phyloP scores from a whole-genome alignment of 2,113 vertebrate genomes.

The Leiothrix lutea region DNA sequence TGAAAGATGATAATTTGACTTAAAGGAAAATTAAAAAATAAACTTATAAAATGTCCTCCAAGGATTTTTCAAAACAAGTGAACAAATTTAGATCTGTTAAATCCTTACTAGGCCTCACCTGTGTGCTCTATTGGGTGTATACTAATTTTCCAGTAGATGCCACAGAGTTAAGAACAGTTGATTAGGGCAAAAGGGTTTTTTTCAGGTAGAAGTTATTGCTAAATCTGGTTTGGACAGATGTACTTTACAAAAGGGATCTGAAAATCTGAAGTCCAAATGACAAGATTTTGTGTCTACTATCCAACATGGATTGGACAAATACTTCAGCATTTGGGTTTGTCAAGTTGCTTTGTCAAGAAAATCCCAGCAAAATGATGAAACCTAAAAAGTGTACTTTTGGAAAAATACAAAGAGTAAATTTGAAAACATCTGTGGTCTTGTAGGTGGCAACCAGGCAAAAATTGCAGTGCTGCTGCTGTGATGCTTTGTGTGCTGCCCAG shows the following conservation, averaged over 20 bases:
- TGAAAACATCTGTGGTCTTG: accelerated
- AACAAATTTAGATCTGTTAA: neutral
- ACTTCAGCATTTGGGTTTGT: neutral
- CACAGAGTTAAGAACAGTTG: neutral
- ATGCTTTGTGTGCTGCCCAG: neutral
- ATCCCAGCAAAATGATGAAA: neutral
- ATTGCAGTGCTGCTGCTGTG: neutral
- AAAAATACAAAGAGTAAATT: neutral
- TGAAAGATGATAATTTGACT: neutral
- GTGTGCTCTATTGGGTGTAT: neutral
- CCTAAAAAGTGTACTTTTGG: neutral
- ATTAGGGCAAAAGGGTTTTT: neutral
- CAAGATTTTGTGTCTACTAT: neutral
- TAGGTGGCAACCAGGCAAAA: neutral
- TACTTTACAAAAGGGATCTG: neutral
- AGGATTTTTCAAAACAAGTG: neutral
- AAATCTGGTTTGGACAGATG: neutral
- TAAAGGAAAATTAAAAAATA: neutral
- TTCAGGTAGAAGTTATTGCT: neutral
- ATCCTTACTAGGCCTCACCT: neutral
- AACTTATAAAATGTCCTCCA: neutral
- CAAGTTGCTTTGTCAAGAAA: neutral
- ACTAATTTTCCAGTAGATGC: neutral
- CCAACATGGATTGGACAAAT: neutral
- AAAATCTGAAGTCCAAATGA: neutral